Conservation (phyloP, 1,140 invertebrate species). For the Rhyzopertha dominica region DNA sequence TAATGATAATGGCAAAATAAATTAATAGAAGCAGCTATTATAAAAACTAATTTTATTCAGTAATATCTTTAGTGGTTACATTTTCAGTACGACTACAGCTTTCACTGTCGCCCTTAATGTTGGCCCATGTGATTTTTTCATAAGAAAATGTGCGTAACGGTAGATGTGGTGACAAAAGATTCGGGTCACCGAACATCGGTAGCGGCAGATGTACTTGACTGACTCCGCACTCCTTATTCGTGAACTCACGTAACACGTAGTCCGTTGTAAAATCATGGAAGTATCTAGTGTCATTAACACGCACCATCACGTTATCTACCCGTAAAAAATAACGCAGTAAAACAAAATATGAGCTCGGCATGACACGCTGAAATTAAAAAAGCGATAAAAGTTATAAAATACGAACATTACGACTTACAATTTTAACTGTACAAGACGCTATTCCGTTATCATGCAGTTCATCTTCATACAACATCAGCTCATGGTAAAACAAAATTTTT, state of each 20-base stretch:
- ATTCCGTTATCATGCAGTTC: slow-evolving; percentile 98
- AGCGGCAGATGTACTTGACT: slow-evolving; percentile 52
- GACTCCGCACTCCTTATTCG: slow-evolving; percentile 65
- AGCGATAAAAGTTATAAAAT: slow-evolving; percentile 19
- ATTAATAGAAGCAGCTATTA: too few species aligned
- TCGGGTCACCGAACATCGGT: slow-evolving; percentile 41
- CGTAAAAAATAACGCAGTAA: slow-evolving; percentile 87
- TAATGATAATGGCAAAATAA: too few species aligned
- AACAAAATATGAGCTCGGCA: slow-evolving; percentile 91
- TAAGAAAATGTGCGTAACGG: slow-evolving; percentile 30
- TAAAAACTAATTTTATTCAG: too few species aligned
- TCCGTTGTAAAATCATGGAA: slow-evolving; percentile 76
- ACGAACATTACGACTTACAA: slow-evolving; percentile 60
- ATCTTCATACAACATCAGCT: slow-evolving; percentile 94
- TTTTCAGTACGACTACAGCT: too few species aligned
- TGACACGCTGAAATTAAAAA: slow-evolving; percentile 74
- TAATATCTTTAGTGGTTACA: too few species aligned
- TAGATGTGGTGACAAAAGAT: slow-evolving; percentile 39
- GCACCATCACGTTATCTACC: slow-evolving; percentile 87
- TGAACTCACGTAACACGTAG: slow-evolving; percentile 73
- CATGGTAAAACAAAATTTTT: slow-evolving; percentile 91
- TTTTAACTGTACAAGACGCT: slow-evolving; percentile 85
- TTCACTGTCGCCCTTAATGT: too few species aligned
- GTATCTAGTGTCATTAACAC: slow-evolving; percentile 87
- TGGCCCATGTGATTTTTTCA: slow-evolving; percentile 42